These are phyloP conservation scores for Chiloscyllium plagiosum DNA, from an alignment of 2,113 vertebrate genomes.

Conservation along the genomic window DNA sequence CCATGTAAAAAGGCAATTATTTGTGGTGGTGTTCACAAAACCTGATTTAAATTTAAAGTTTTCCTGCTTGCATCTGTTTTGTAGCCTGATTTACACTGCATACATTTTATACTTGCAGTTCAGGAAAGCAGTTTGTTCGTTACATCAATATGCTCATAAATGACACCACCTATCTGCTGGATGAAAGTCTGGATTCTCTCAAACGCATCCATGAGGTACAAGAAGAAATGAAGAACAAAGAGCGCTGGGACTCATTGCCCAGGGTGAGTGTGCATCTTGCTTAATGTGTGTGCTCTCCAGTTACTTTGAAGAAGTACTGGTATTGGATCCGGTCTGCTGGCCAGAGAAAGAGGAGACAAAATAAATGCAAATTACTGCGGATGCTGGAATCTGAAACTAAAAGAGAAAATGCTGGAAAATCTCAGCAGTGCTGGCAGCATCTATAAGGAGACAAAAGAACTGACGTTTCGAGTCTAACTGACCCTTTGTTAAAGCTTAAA, in stretches of 20 bases:
- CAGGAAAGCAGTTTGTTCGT: constrained; percentile 98
- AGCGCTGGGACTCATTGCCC: constrained; percentile 90
- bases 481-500: too few relatives aligned
- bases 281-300: neutral
- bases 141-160: constrained; percentile 99
- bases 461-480: too few relatives aligned
- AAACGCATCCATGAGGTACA: constrained; percentile 98
- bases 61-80: neutral
- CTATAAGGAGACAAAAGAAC: too few relatives aligned
- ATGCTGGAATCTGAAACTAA: too few relatives aligned
- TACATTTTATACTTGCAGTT: constrained; percentile 54
- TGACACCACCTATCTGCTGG: constrained; percentile 94
- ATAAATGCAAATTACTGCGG: neutral
- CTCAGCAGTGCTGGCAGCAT: too few relatives aligned
- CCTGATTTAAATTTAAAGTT: neutral
- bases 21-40: neutral
- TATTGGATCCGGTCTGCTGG: neutral
- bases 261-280: constrained; percentile 63
- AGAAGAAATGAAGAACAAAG: constrained; percentile 98
- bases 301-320: neutral
- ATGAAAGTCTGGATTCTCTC: constrained; percentile 93
- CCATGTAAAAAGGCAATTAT: neutral
- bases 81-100: neutral
- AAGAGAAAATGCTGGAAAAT: too few relatives aligned
- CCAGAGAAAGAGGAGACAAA: neutral